phyloP scores from a whole-genome alignment of 30 jellyfish, hydroid and myxozoan genomes.

The Hydractinia symbiolongicarpus region DNA sequence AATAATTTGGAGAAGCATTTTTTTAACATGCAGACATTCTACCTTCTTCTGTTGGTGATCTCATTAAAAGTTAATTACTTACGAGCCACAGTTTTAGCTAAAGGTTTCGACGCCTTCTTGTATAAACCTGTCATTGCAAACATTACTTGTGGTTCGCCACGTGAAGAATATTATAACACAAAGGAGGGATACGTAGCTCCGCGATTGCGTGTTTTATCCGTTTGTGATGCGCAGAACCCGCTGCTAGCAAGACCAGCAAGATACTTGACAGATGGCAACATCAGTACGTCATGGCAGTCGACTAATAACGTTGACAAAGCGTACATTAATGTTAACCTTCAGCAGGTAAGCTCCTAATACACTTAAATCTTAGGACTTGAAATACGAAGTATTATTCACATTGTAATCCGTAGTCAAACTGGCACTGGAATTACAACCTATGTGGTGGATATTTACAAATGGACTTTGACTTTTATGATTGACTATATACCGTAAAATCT shows the following conservation, averaged over 20 bases:
- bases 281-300: conserved; percentile 51
- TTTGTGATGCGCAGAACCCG: conserved; percentile 48
- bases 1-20: too few relatives aligned
- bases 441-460: too few relatives aligned
- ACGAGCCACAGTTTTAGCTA: background rate
- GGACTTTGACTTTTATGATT: too few relatives aligned
- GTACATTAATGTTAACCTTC: conserved; percentile 18
- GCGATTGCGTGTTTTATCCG: conserved; percentile 34
- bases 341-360: conserved; percentile 17
- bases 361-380: too few relatives aligned
- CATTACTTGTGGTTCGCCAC: conserved; percentile 92
- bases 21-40: too few relatives aligned
- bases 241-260: conserved; percentile 42
- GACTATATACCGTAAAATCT: too few relatives aligned
- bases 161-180: conserved; percentile 87
- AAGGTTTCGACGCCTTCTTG: conserved; percentile 33
- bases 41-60: too few relatives aligned
- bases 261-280: conserved; percentile 40
- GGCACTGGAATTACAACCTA: too few relatives aligned
- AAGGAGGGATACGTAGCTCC: conserved; percentile 82
- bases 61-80: too few relatives aligned
- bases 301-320: conserved; percentile 41
- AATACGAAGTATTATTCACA: too few relatives aligned
- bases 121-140: conserved; percentile 51
- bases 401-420: too few relatives aligned